Base-by-base conservation (phyloP, 1,140 invertebrate species). In the Camponotus pennsylvanicus region DNA sequence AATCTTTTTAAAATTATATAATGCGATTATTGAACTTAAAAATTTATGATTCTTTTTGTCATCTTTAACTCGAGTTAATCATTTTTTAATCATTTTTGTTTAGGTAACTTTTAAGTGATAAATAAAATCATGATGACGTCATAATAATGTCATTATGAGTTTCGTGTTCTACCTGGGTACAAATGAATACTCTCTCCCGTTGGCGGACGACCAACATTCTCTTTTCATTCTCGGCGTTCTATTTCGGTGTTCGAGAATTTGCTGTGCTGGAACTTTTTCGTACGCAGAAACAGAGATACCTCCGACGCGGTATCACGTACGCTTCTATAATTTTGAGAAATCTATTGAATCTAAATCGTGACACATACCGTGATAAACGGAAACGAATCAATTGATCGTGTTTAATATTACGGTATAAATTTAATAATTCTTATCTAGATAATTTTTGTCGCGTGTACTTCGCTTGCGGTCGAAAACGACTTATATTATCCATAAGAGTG, bases 161-260 rank as follows among this genome's bases (percentile, higher is more conserved):
- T n/a, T n/a, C n/a, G n/a, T n/a, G n/a, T n/a, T n/a, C n/a, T n/a
- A n/a, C n/a, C n/a, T n/a, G n/a, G n/a, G n/a, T n/a, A n/a, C 55
- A n/a, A 40, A 59, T 59, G 3, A 59, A 75, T n/a, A 1, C 8
- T 69, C 15, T 42, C 21, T 18, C 6, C 9, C 37, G 6, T 21
- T 82, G 79, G 79, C 79, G 34, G 37, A 34, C 27, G 4, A 18
- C 27, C 34, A 34, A 32, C 13, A 45, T 70, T 70, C 79, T 37
- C 69, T 37, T n/a, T 45, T 75, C 57, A 40, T 71, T n/a, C 27
- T 45, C 79, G 55, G 3, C 18, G 42, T 11, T 75, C 69, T 83
- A 83, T 83, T 83, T 83, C 32, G 55, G 79, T 52, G 21, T 4
- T 42, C 8, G 49, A 21, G 27, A 27, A 27, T 1, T 27, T 11